Evolutionary conservation across 2,888 invertebrate species (phyloP).

Genomic region (Zelleria hepariella): DNA sequence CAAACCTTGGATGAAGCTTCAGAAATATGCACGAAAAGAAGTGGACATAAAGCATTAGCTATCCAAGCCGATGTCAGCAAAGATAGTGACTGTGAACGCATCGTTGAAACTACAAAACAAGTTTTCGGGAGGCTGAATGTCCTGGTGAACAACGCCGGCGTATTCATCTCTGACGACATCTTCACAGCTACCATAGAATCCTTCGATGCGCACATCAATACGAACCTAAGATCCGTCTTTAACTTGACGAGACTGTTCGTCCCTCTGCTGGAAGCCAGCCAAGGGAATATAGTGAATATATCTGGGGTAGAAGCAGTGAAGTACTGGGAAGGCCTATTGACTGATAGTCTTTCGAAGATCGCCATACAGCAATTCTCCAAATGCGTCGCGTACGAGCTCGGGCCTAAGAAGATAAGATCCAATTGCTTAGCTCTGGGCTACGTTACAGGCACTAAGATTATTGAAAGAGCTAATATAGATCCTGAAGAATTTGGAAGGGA

Average conservation of each 20-base stretch:
- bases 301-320: constrained; percentile 88
- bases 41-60: constrained; percentile 47
- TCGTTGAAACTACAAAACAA: constrained; percentile 74
- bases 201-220: constrained; percentile 84
- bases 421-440: constrained; percentile 87
- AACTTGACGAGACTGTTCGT: constrained; percentile 83
- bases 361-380: constrained; percentile 91
- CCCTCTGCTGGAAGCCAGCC: constrained; percentile 79
- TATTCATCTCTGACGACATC: constrained; percentile 78
- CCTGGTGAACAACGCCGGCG: constrained; percentile 85
- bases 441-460: constrained; percentile 84
- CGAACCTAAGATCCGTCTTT: constrained; percentile 81
- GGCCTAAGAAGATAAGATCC: constrained; percentile 79
- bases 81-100: constrained; percentile 74
- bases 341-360: constrained; percentile 89
- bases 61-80: constrained; percentile 75
- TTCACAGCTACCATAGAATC: constrained; percentile 83
- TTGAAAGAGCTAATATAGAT: constrained; percentile 82
- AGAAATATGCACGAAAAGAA: constrained; percentile 14
- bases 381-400: constrained; percentile 85
- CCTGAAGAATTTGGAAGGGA: constrained; percentile 79
- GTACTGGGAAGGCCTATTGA: constrained; percentile 84
- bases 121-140: constrained; percentile 79
- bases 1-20: constrained; percentile 9
- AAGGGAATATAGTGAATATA: constrained; percentile 88